Evolutionary conservation across 2,888 invertebrate species (phyloP), one percentile per base, ranked within the genome.

Genomic region (Lumbricus terrestris): DNA sequence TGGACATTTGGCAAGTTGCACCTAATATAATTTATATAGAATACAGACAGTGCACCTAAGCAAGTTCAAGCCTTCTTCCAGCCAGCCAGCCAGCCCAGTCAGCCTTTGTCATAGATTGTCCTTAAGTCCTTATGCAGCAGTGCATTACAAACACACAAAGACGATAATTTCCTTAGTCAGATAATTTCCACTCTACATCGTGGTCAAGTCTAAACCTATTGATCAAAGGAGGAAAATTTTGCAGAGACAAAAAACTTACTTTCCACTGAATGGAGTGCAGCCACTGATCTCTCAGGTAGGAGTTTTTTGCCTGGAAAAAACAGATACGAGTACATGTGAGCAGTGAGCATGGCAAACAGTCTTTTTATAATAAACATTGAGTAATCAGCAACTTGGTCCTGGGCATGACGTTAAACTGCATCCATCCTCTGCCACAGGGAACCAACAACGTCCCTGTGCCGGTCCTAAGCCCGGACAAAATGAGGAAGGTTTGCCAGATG

Each of bases 251-350:
- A 16, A 8, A 83, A 94, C 96, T 95, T 95, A 97, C 97, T 96
- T 96, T 95, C 97, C 97, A 97, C 91, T 96, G 95, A 93, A 97
- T 96, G 90, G 97, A 97, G 94, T 97, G 96, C 92, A 96, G 96
- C 97, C 97, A 97, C 95, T 97, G 97, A 95, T 97, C 97, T 94
- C 97, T 95, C 33, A 97, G 96, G 94, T 97, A 97, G 88, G 96
- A 96, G 94, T 97, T 97, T 93, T 96, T 97, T 69, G 97, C 97
- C 97, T 97, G 96, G 35, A 69, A 89, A n/a, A 54, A 34, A 89
- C 38, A 88, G 33, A 88, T n/a, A 69, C 69, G 13, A 69, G n/a
- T 29, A 69, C 29, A n/a, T n/a, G n/a, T n/a, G 47, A 47, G 2
- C 47, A 47, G n/a, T n/a, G 47, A 47, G 2, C 47, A 47, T 23